Base-by-base conservation (phyloP, 2,888 invertebrate genomes). In the Cryptophagus acutangulus region DNA sequence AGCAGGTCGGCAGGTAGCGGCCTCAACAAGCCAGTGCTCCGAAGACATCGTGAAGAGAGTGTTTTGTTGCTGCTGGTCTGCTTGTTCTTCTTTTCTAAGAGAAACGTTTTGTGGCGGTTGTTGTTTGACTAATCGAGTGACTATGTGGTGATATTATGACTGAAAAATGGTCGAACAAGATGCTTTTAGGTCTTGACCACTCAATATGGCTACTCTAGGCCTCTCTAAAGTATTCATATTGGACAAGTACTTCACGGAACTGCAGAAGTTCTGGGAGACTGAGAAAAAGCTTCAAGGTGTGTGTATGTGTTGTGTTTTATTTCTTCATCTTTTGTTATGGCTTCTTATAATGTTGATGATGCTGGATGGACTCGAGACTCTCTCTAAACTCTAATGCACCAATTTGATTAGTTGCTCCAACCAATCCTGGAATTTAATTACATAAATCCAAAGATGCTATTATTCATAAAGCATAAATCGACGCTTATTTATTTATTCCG, bases 191-290 rank as follows among this genome's bases (percentile, higher is more conserved):
- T 51, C 52, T 46, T 57, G 55, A 59, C 46, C 49, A 48, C 47
- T 38, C 66, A 72, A 72, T 74, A 92, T 92, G 92, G 91, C 92
- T 80, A 91, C 91, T 73, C 81, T 92, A 76, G 92, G 92, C 78
- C 85, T 92, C 65, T 91, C 91, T 70, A 93, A 93, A 79, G 92
- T 92, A 73, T 93, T 92, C 81, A 93, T 93, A 72, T 82, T 93
- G 79, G 93, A 93, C 83, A 93, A 93, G 74, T 93, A 93, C 75
- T 93, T 93, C 75, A 91, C 90, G 57, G 93, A 93, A 75, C 78
- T 94, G 72, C 91, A 91, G 72, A 93, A 93, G 76, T 90, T 92
- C 76, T 90, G 92, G 89, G 91, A 92, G 74, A 90, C 91, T 49
- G 94, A 94, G 74, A 91, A 92, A 76, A 91, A 91, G 74, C 77